These are phyloP conservation scores for Eretmochelys imbricata DNA, from an alignment of 2,113 vertebrate genomes.

Conservation along the genomic window DNA sequence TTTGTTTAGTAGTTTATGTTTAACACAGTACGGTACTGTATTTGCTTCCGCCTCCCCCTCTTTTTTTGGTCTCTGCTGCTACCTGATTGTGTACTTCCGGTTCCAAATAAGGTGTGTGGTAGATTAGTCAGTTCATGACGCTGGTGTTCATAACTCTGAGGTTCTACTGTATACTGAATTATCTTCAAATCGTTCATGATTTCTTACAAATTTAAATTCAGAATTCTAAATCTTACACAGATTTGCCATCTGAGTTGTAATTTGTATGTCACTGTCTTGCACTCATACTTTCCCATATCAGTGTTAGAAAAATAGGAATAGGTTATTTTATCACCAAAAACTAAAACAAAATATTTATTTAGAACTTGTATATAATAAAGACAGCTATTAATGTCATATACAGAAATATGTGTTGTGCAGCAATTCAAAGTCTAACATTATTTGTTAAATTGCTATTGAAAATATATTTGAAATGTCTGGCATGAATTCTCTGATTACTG, in stretches of 20 bases:
- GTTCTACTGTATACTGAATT: neutral
- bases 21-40: too few relatives aligned
- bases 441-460: neutral
- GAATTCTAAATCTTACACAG: neutral
- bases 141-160: too few relatives aligned
- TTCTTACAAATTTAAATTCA: neutral
- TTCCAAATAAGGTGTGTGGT: too few relatives aligned
- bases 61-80: too few relatives aligned
- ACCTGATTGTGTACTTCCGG: too few relatives aligned
- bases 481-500: neutral
- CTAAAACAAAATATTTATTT: neutral
- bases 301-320: neutral
- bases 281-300: neutral
- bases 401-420: neutral
- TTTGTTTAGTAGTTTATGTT: too few relatives aligned
- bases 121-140: too few relatives aligned
- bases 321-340: neutral
- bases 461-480: neutral
- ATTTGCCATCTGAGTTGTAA: neutral
- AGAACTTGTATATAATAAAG: neutral
- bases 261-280: neutral
- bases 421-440: neutral
- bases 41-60: too few relatives aligned
- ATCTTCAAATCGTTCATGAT: neutral
- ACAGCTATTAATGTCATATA: neutral